Evolutionary conservation across 2,888 invertebrate genomes (phyloP).

Genomic region (Nemurella pictetii): DNA sequence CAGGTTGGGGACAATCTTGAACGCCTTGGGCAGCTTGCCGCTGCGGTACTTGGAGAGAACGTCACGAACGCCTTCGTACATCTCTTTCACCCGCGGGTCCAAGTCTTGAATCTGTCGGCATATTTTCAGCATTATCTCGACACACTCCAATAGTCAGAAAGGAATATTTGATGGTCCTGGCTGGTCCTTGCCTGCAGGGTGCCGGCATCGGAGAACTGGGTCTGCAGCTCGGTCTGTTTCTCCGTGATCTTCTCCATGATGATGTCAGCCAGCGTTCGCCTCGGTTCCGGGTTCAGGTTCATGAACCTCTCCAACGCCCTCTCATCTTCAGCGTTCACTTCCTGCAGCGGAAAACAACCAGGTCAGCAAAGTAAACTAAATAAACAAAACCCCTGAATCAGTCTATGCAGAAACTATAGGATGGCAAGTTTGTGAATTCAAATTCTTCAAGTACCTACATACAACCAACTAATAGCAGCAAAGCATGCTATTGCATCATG

Average conservation of each 20-base stretch:
- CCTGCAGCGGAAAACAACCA: background rate
- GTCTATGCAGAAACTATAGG: too few relatives aligned
- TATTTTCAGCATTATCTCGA: conserved; percentile 48
- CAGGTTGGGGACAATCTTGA: conserved; percentile 92
- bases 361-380: too few relatives aligned
- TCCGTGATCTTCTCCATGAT: conserved; percentile 92
- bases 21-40: conserved; percentile 97
- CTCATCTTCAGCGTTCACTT: conserved; percentile 87
- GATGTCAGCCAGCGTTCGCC: conserved; percentile 82
- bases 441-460: too few relatives aligned
- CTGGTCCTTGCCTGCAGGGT: conserved; percentile 37
- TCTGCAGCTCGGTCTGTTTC: conserved; percentile 86
- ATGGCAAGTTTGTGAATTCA: too few relatives aligned
- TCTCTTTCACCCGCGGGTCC: conserved; percentile 71
- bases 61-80: conserved; percentile 90
- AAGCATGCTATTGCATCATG: too few relatives aligned
- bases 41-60: conserved; percentile 86
- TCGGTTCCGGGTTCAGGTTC: conserved; percentile 63
- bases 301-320: conserved; percentile 83
- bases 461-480: too few relatives aligned
- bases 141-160: too few relatives aligned
- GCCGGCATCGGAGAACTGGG: conserved; percentile 80
- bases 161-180: too few relatives aligned
- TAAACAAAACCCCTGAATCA: too few relatives aligned
- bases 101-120: conserved; percentile 76